These are phyloP conservation scores for Drosophila tripunctata DNA, from an alignment of 2,888 invertebrate genomes.

Conservation along the genomic window DNA sequence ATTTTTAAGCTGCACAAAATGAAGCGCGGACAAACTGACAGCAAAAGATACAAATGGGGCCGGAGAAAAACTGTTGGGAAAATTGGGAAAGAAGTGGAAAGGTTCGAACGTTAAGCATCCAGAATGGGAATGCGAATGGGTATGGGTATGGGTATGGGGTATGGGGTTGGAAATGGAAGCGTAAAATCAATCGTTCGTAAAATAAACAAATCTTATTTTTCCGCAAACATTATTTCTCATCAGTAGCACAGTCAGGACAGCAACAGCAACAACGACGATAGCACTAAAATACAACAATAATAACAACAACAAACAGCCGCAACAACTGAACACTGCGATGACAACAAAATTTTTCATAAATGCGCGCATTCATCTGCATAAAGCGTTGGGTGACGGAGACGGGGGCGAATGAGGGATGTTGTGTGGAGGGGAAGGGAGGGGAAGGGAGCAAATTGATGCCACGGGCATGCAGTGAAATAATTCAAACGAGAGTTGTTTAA, in stretches of 20 bases:
- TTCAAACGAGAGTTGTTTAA: constrained; percentile 40
- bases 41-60: constrained; percentile 17
- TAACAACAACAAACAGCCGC: constrained; percentile 39
- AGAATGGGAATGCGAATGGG: not conserved
- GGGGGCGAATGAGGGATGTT: constrained; percentile 19
- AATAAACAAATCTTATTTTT: constrained; percentile 80
- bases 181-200: constrained; percentile 78
- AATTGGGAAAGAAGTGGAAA: not conserved
- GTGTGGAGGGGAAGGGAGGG: not conserved
- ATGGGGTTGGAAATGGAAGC: not conserved
- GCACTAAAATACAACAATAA: constrained; percentile 19
- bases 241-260: constrained; percentile 48
- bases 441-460: constrained; percentile 16
- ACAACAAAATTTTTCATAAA: constrained; percentile 77
- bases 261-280: constrained; percentile 33
- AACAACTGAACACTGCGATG: constrained; percentile 53
- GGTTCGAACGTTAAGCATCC: constrained; percentile 3
- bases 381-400: too few species aligned
- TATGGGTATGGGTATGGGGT: too few species aligned
- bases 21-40: constrained; percentile 61
- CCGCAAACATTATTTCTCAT: constrained; percentile 81
- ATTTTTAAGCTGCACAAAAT: constrained; percentile 78
- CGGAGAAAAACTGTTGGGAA: not conserved
- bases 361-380: constrained; percentile 79
- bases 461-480: constrained; percentile 38